A percentile compares a stretch with the other conserved stretches of the same genome.
Evolutionary conservation across 2,113 vertebrate genomes (phyloP).

Genomic region (Notarius lentiginosus): DNA sequence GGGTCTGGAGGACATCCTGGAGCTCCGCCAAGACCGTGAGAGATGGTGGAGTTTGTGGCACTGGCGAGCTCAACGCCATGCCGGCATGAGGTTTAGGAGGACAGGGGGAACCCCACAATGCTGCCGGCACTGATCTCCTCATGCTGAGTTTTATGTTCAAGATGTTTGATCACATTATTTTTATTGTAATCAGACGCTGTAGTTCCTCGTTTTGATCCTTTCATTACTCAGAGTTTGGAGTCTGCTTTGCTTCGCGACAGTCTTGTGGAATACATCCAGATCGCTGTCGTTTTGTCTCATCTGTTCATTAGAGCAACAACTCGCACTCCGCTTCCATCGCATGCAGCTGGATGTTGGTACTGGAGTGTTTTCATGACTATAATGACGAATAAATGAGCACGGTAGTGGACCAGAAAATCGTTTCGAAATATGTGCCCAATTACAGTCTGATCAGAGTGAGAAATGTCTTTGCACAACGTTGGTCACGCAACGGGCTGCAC

Average conservation of each 20-base stretch:
- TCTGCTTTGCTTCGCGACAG: background rate
- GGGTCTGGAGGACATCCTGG: too few relatives aligned
- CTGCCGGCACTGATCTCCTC: background rate
- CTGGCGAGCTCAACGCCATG: too few relatives aligned
- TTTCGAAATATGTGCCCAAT: background rate
- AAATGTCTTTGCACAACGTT: background rate
- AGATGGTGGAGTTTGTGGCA: too few relatives aligned
- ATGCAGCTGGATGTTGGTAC: background rate
- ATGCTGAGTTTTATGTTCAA: background rate
- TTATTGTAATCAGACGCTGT: background rate
- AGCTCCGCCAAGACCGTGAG: too few relatives aligned
- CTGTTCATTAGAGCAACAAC: background rate
- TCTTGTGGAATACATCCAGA: background rate
- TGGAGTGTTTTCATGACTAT: background rate
- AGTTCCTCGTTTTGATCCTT: background rate
- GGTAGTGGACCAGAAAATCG: background rate
- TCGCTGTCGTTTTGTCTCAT: background rate
- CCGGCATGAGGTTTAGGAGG: too few relatives aligned
- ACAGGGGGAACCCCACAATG: too few relatives aligned
- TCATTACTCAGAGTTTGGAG: background rate
- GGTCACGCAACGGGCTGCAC: conserved; percentile 20
- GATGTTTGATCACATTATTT: background rate
- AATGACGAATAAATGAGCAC: background rate
- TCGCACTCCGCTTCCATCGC: too few relatives aligned
- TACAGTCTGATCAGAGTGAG: conserved; percentile 8